A percentile compares a stretch with the other conserved stretches of the same genome.
These are phyloP conservation scores for Nerophis ophidion DNA, from an alignment of 2,113 vertebrate genomes.

Conservation along the genomic window DNA sequence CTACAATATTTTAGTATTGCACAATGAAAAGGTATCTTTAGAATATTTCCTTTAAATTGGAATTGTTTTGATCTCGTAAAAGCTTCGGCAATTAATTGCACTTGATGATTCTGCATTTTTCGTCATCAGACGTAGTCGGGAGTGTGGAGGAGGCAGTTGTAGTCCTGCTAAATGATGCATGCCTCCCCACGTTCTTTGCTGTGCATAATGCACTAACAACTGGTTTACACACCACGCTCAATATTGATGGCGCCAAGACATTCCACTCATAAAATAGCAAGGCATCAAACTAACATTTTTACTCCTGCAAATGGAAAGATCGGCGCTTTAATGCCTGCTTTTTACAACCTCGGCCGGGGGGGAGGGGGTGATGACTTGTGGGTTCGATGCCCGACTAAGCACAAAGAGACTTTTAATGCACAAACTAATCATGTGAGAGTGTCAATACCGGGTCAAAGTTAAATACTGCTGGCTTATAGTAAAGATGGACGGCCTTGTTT, in stretches of 20 bases:
- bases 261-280: conserved; percentile 30
- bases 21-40: too few species aligned
- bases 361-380: neutral
- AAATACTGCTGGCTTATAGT: too few species aligned
- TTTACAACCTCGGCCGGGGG: conserved; percentile 23
- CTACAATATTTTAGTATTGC: too few species aligned
- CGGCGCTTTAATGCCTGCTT: conserved; percentile 6
- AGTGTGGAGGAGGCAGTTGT: conserved; percentile 3
- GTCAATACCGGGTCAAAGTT: neutral
- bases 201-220: conserved; percentile 11
- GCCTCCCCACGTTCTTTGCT: conserved; percentile 6
- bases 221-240: conserved; percentile 28
- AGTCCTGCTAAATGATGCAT: conserved; percentile 28
- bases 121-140: neutral
- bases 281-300: conserved; percentile 1
- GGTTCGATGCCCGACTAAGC: neutral
- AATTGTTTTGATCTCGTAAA: too few species aligned
- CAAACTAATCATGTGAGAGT: neutral
- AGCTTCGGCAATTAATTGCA: neutral
- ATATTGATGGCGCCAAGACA: conserved; percentile 24
- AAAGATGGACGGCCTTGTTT: neutral
- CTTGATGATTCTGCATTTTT: neutral
- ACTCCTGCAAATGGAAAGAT: conserved; percentile 10
- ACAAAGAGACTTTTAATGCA: neutral
- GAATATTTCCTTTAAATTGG: too few species aligned